Conservation (phyloP, 2,888 invertebrate genomes). For the Plagiodera versicolora region DNA sequence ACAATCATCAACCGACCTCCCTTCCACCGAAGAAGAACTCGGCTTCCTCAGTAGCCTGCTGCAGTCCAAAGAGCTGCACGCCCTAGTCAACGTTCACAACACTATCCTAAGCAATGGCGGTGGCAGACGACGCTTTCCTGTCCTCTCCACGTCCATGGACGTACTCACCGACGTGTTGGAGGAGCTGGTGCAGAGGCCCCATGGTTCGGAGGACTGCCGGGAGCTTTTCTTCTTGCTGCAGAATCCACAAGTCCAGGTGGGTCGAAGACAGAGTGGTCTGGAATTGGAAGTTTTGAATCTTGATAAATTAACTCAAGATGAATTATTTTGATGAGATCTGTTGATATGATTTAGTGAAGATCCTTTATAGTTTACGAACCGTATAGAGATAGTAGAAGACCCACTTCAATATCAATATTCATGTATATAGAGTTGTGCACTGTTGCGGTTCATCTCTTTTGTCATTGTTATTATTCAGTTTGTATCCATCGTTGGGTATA, state of each 20-base stretch:
- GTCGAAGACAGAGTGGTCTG: too few species aligned
- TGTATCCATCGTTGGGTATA: too few species aligned
- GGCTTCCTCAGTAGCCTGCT: constrained; percentile 81
- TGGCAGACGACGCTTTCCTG: constrained; percentile 82
- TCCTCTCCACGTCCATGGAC: constrained; percentile 84
- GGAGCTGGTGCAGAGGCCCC: constrained; percentile 70
- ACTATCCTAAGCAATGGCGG: constrained; percentile 82
- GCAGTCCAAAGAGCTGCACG: constrained; percentile 85
- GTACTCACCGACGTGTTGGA: constrained; percentile 77
- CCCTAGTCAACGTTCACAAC: constrained; percentile 88
- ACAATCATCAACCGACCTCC: constrained; percentile 70
- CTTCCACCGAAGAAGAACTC: constrained; percentile 81
- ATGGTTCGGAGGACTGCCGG: constrained; percentile 72
- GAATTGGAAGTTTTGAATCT: too few species aligned
- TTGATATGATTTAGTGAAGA: too few species aligned
- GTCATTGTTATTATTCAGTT: too few species aligned
- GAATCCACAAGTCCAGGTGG: constrained; percentile 84
- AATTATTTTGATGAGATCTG: too few species aligned
- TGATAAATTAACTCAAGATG: too few species aligned
- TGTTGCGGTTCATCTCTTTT: too few species aligned
- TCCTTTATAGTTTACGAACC: too few species aligned
- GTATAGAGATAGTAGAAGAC: too few species aligned
- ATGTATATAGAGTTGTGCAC: too few species aligned
- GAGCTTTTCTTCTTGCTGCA: constrained; percentile 81
- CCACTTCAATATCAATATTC: too few species aligned